These are phyloP conservation scores for Apoda limacodes DNA, from an alignment of 2,888 invertebrate species.

Conservation along the genomic window DNA sequence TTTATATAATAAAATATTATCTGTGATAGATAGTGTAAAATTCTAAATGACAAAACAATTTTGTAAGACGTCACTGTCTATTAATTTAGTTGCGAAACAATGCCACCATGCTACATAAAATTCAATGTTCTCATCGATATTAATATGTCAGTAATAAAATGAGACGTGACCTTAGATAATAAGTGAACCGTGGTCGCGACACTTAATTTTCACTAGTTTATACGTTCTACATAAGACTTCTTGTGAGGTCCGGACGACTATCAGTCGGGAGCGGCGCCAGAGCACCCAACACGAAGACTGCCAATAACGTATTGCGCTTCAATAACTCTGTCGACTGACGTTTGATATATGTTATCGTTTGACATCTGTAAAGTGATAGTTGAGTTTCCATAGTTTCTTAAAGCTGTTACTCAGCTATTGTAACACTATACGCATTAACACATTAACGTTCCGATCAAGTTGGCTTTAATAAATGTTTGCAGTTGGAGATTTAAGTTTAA, in stretches of 20 bases:
- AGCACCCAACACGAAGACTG: slow-evolving; percentile 19
- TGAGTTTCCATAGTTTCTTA: too few species aligned
- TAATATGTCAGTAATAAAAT: slow-evolving; percentile 63
- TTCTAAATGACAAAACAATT: neutral
- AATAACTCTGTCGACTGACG: slow-evolving; percentile 37
- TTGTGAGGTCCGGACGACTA: slow-evolving; percentile 53
- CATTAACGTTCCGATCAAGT: too few species aligned
- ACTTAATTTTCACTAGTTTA: slow-evolving; percentile 65
- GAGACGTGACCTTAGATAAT: slow-evolving; percentile 58
- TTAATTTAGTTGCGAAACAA: slow-evolving; percentile 39
- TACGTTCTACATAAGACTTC: slow-evolving; percentile 51
- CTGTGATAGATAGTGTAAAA: too few species aligned
- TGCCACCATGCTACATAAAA: slow-evolving; percentile 41
- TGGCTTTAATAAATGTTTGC: too few species aligned
- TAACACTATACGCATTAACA: too few species aligned
- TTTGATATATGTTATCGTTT: slow-evolving; percentile 46
- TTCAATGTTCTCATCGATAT: slow-evolving; percentile 57
- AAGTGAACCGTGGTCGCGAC: slow-evolving; percentile 49
- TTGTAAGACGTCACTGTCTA: neutral
- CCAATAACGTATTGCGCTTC: too few species aligned
- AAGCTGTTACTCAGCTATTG: too few species aligned
- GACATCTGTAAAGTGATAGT: slow-evolving; percentile 47
- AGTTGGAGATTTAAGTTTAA: too few species aligned
- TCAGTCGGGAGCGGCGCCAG: slow-evolving; percentile 42
- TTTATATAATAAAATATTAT: too few species aligned